A percentile compares a stretch with the other conserved stretches of the same genome.
phyloP scores from a whole-genome alignment of 2,113 vertebrate genomes.

The Prunella himalayana region DNA sequence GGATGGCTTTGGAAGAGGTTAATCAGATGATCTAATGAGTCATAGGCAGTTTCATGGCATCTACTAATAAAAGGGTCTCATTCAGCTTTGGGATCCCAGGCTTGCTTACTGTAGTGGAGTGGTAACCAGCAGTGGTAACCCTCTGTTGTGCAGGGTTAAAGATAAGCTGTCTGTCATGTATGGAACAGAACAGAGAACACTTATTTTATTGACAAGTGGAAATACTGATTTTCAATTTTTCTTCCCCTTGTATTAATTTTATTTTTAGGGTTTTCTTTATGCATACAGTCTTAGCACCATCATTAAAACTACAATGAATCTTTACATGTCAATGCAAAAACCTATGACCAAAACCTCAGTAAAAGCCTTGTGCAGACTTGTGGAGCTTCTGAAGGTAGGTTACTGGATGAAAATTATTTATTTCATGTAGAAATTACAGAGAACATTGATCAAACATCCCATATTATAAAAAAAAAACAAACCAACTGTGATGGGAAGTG shows the following conservation, averaged over 20 bases:
- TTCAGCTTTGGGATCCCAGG: not conserved
- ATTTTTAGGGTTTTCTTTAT: slow-evolving; percentile 90
- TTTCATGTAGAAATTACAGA: not conserved
- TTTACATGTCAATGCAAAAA: slow-evolving; percentile 96
- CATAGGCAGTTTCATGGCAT: not conserved
- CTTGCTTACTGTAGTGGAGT: not conserved
- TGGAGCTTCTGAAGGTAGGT: slow-evolving; percentile 92
- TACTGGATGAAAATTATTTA: not conserved
- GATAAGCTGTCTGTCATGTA: not conserved
- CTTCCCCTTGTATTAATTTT: not conserved
- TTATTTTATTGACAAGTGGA: not conserved
- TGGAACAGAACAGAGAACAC: not conserved
- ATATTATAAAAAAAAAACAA: not conserved
- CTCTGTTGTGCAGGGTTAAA: not conserved
- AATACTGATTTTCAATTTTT: not conserved
- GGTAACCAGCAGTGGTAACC: not conserved
- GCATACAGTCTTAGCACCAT: slow-evolving; percentile 93
- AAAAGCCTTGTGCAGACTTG: slow-evolving; percentile 91
- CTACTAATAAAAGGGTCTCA: not conserved
- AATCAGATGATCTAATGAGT: not conserved
- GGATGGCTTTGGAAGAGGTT: not conserved
- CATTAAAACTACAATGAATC: slow-evolving; percentile 97
- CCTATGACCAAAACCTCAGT: slow-evolving; percentile 98
- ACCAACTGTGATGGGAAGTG: not conserved
- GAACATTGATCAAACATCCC: not conserved